Evolutionary conservation across 1,140 invertebrate genomes (phyloP), one percentile per base, ranked within the genome.

Genomic region (Mesaphorura yosii): DNA sequence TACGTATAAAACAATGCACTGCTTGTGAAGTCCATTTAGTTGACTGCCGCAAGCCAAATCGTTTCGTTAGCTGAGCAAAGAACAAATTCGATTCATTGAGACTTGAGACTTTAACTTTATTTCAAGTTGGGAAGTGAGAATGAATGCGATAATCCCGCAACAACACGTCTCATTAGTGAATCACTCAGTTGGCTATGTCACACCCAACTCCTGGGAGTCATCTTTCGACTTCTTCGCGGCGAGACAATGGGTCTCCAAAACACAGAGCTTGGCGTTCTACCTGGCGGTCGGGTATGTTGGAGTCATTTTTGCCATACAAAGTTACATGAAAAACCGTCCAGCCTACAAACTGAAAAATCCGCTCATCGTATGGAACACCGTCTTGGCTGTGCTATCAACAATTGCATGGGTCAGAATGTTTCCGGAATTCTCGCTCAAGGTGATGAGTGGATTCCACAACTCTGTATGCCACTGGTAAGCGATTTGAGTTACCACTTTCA

Each of bases 391-490:
- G 20, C 52, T 59, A 48, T 59, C 58, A 1, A 55, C 56, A 20
- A 51, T 42, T 26, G 58, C 53, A 2, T 59, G 55, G 45, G 28
- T 51, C 22, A 27, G 58, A 5, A 44, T 48, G 7, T 28, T 47
- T 25, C 58, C 58, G 19, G 58, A 59, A 49, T 53, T 59, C 31
- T 45, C 56, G 5, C 28, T 39, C 23, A 48, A 47, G 14, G 48
- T 42, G 14, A 46, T 39, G 22, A 56, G 53, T 53, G 58, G 58
- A 25, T 56, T 55, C 17, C 53, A 59, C 31, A 55, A 59, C 28
- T 44, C 58, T 4, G 54, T 59, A n/a, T 59, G 58, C 38, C 53
- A 59, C 31, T 59, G 58, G 58, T 59, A 48, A n/a, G 23, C 26
- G n/a, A n/a, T n/a, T n/a, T 45, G 23, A 17, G 1, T 27, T 26